phyloP scores from a whole-genome alignment of 2,888 invertebrate species.

The Rutpela maculata region DNA sequence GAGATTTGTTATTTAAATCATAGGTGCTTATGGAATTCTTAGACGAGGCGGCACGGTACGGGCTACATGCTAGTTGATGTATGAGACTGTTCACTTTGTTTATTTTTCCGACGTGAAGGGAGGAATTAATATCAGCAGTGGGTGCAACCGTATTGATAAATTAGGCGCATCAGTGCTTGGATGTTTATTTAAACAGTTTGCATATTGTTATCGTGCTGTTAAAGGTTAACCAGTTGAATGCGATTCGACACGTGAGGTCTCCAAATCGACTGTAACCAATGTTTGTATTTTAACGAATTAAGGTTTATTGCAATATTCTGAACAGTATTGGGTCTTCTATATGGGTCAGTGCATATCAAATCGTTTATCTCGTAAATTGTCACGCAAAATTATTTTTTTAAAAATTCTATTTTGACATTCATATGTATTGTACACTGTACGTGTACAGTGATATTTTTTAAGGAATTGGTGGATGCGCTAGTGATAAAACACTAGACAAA shows the following conservation, averaged over 20 bases:
- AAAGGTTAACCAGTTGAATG: neutral
- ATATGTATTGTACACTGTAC: too few species aligned
- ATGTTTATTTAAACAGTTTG: neutral
- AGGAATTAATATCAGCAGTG: neutral
- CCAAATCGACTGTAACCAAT: neutral
- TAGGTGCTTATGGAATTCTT: constrained; percentile 38
- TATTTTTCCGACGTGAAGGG: neutral
- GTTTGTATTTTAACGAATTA: too few species aligned
- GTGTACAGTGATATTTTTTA: too few species aligned
- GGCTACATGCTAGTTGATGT: neutral
- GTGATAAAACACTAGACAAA: too few species aligned
- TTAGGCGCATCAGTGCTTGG: neutral
- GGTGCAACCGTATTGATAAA: neutral
- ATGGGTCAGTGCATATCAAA: too few species aligned
- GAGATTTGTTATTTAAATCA: constrained; percentile 43
- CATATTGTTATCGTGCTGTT: neutral
- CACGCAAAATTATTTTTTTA: too few species aligned
- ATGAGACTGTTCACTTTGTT: neutral
- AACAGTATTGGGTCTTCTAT: too few species aligned
- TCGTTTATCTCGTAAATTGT: too few species aligned
- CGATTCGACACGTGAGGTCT: neutral
- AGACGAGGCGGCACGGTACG: constrained; percentile 30
- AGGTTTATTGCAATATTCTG: too few species aligned
- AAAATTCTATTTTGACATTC: too few species aligned
- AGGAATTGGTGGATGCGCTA: too few species aligned